A percentile compares a stretch with the other conserved stretches of the same genome.
Conservation (phyloP, 2,888 invertebrate genomes). For the Synanthedon myopaeformis region DNA sequence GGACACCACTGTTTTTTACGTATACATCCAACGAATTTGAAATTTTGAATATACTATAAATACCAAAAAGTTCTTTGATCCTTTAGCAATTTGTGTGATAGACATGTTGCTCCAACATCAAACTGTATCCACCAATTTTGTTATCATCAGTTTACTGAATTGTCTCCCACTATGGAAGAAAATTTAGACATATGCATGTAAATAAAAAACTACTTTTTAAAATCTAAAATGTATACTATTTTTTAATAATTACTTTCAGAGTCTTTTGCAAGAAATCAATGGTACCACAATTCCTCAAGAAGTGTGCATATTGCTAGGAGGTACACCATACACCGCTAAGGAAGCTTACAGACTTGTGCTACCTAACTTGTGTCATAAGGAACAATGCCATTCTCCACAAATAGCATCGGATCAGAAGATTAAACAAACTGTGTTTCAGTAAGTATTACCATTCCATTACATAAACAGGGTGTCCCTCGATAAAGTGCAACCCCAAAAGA, state of each 20-base stretch:
- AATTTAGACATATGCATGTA: not conserved
- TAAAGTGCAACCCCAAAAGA: too few species aligned
- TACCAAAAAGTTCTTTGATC: too few species aligned
- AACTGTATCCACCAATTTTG: too few species aligned
- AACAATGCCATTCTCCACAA: constrained; percentile 45
- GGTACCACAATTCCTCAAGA: constrained; percentile 48
- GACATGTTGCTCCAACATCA: too few species aligned
- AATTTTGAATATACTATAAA: too few species aligned
- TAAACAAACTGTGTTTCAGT: constrained; percentile 51
- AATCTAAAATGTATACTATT: not conserved
- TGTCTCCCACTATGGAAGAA: not conserved
- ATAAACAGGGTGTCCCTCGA: too few species aligned
- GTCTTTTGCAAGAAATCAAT: constrained; percentile 48
- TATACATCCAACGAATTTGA: too few species aligned
- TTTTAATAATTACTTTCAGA: constrained; percentile 26
- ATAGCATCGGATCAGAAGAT: constrained; percentile 57
- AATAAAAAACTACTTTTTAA: not conserved
- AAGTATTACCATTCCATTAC: constrained; percentile 12
- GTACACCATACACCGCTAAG: constrained; percentile 46
- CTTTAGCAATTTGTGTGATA: too few species aligned
- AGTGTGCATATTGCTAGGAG: constrained; percentile 51
- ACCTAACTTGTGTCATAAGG: constrained; percentile 45
- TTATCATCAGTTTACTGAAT: too few species aligned
- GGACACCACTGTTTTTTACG: too few species aligned
- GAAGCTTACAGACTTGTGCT: constrained; percentile 54